These are phyloP conservation scores for Spatulosminthurus flaviceps DNA, from an alignment of 2,888 invertebrate species.

Conservation along the genomic window DNA sequence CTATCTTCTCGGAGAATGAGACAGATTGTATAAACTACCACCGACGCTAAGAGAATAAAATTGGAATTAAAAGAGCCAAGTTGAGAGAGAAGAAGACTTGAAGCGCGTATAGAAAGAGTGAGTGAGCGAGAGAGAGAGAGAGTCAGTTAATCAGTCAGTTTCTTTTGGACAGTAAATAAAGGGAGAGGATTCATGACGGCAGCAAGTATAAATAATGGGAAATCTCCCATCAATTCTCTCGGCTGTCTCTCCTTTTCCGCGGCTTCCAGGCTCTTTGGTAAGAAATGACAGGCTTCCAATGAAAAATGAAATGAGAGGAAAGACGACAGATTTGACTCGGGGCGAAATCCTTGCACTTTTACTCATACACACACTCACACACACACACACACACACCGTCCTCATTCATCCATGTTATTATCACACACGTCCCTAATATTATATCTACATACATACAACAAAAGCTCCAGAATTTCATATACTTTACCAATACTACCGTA, in stretches of 20 bases:
- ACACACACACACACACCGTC: no score
- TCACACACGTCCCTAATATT: background rate
- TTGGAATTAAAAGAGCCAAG: slow-evolving; percentile 26
- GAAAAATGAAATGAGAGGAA: slow-evolving; percentile 38
- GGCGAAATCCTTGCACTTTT: slow-evolving; percentile 31
- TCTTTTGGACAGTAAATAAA: slow-evolving; percentile 37
- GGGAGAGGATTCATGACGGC: slow-evolving; percentile 24
- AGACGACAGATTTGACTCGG: slow-evolving; percentile 32
- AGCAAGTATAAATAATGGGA: slow-evolving; percentile 30
- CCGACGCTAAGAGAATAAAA: background rate
- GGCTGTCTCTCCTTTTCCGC: slow-evolving; percentile 20
- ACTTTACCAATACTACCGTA: no score
- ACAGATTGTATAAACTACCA: background rate
- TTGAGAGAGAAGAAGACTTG: background rate
- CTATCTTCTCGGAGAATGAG: background rate
- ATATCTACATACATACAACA: no score
- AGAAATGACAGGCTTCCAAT: slow-evolving; percentile 36
- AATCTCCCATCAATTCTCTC: slow-evolving; percentile 22
- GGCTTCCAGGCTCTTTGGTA: slow-evolving; percentile 31
- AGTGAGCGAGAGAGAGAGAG: slow-evolving; percentile 11
- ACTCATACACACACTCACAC: no score
- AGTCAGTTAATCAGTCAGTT: slow-evolving; percentile 40
- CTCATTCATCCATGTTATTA: slow-evolving; percentile 7
- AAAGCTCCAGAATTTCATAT: no score
- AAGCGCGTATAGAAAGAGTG: background rate